Conservation (phyloP, 2,797 vertebrate species). For the Kryptolebias ocellatus region DNA sequence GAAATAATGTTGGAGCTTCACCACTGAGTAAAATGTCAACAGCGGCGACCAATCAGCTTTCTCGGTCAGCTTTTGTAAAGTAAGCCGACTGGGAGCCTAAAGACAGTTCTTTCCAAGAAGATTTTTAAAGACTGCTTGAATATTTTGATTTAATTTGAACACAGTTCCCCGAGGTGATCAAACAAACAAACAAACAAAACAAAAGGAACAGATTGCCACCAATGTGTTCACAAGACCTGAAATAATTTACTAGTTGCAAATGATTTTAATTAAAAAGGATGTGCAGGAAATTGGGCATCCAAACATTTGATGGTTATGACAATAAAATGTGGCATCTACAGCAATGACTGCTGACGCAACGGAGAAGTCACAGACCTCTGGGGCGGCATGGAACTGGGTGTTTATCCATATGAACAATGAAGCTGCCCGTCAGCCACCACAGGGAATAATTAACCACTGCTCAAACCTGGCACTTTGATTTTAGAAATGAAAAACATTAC, state of each 20-base stretch:
- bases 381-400: slow-evolving; percentile 17
- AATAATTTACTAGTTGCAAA: slow-evolving; percentile 12
- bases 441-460: background rate
- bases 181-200: background rate
- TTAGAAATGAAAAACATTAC: slow-evolving; percentile 13
- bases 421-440: slow-evolving; percentile 6
- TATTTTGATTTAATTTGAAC: slow-evolving; percentile 6
- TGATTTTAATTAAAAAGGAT: slow-evolving; percentile 30
- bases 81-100: background rate
- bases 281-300: slow-evolving; percentile 9
- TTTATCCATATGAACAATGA: slow-evolving; percentile 27
- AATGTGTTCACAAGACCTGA: background rate
- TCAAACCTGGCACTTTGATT: background rate
- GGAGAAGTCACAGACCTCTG: slow-evolving; percentile 22
- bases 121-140: background rate
- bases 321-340: slow-evolving; percentile 11
- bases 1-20: no score
- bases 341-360: background rate
- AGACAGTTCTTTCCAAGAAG: background rate
- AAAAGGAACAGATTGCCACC: slow-evolving; percentile 1
- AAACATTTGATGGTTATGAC: slow-evolving; percentile 13
- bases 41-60: background rate
- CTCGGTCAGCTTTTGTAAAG: background rate
- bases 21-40: background rate
- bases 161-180: background rate